phyloP scores from a whole-genome alignment of 2,797 vertebrate species.

The Crax fasciolata region DNA sequence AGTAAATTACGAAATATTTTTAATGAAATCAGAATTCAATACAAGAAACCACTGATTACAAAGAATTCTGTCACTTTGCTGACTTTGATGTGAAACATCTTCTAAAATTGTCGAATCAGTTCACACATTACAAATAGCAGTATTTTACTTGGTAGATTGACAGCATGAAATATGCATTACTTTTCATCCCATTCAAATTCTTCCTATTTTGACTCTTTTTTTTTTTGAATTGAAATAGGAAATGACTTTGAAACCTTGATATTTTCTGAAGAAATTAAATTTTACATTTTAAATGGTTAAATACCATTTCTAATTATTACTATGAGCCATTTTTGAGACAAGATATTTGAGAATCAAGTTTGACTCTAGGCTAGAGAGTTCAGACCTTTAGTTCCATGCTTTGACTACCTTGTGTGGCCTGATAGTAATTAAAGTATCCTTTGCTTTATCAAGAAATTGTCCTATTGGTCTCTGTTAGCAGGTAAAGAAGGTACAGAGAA shows the following conservation, averaged over 20 bases:
- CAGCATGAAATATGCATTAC: background rate
- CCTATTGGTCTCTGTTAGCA: background rate
- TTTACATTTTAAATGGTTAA: background rate
- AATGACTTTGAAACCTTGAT: background rate
- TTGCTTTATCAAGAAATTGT: background rate
- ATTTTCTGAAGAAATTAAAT: background rate
- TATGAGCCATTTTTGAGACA: background rate
- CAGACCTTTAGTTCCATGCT: background rate
- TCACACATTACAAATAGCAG: background rate
- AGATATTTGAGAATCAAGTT: background rate
- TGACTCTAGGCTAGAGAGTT: background rate
- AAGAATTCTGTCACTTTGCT: background rate
- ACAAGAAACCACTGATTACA: background rate
- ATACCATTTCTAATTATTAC: background rate
- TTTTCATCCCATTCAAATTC: background rate
- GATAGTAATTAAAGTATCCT: background rate
- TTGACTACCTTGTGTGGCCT: background rate
- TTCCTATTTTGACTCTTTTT: background rate
- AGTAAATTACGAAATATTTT: background rate
- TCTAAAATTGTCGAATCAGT: background rate
- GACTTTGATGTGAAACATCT: background rate
- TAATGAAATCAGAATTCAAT: background rate
- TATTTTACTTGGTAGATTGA: background rate
- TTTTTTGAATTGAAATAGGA: background rate
- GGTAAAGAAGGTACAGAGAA: background rate